A percentile compares a stretch with the other conserved stretches of the same genome.
Conservation (phyloP, 2,888 invertebrate genomes). For the Hemistola chrysoprasaria region DNA sequence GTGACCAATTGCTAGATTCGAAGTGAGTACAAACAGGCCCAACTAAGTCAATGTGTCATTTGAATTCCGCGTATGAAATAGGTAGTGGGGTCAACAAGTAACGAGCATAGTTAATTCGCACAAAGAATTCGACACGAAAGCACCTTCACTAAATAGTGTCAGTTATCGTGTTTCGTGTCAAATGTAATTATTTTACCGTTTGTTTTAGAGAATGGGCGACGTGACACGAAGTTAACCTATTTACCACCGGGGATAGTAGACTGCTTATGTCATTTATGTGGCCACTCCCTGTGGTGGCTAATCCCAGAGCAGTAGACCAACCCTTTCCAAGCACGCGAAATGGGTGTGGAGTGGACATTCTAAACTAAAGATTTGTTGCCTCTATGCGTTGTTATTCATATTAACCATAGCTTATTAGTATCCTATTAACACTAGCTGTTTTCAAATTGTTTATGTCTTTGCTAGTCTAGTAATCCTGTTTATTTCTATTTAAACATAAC, state of each 20-base stretch:
- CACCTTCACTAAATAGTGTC: conserved; percentile 30
- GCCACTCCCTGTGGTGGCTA: conserved; percentile 41
- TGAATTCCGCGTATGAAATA: conserved; percentile 2
- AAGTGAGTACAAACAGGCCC: too few relatives aligned
- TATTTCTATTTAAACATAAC: too few relatives aligned
- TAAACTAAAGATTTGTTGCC: conserved; percentile 7
- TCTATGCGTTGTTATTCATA: too few relatives aligned
- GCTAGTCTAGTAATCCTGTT: too few relatives aligned
- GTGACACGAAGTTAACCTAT: conserved; percentile 56
- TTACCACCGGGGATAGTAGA: conserved; percentile 40
- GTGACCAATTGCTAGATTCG: too few relatives aligned
- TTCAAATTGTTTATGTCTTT: too few relatives aligned
- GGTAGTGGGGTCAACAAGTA: conserved; percentile 18
- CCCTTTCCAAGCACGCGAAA: conserved; percentile 58
- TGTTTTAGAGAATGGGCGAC: conserved; percentile 40
- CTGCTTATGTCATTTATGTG: conserved; percentile 37
- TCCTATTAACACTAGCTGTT: too few relatives aligned
- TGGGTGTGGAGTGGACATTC: conserved; percentile 25
- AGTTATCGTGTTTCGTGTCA: conserved; percentile 45
- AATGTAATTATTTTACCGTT: conserved; percentile 43
- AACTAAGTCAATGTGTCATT: conserved; percentile 5
- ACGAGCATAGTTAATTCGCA: conserved; percentile 13
- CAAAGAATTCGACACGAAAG: conserved; percentile 27
- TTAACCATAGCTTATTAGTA: not conserved
- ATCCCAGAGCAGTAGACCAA: conserved; percentile 46